These are phyloP conservation scores for Andrena chrysosceles DNA, from an alignment of 2,888 invertebrate species.

Conservation along the genomic window DNA sequence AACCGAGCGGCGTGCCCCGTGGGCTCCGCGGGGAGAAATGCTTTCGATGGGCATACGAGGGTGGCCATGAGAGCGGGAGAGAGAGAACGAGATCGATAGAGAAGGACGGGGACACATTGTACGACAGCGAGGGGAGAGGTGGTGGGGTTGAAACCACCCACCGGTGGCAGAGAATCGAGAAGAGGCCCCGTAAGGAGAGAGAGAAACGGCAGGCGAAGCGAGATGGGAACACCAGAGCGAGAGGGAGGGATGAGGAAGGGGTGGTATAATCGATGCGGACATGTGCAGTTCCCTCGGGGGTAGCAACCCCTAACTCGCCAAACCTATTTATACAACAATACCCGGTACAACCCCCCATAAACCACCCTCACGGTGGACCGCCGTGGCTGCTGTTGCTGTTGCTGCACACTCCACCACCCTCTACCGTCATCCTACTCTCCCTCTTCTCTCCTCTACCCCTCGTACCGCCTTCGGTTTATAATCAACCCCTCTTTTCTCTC, in stretches of 20 bases:
- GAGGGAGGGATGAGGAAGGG: constrained; percentile 62
- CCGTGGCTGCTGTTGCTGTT: constrained; percentile 73
- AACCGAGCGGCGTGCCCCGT: constrained; percentile 81
- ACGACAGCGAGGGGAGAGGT: constrained; percentile 45
- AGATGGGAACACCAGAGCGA: constrained; percentile 38
- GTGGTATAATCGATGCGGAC: constrained; percentile 84
- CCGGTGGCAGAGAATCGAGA: constrained; percentile 67
- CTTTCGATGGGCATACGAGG: constrained; percentile 58
- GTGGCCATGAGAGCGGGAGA: constrained; percentile 43
- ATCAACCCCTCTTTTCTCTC: constrained; percentile 78
- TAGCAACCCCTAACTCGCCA: constrained; percentile 85
- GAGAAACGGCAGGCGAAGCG: constrained; percentile 47
- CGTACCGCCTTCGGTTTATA: constrained; percentile 78
- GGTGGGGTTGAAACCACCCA: constrained; percentile 69
- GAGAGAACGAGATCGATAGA: constrained; percentile 32
- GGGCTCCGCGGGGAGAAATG: constrained; percentile 73
- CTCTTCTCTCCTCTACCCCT: constrained; percentile 28
- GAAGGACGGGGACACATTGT: constrained; percentile 56
- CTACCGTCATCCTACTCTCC: constrained; percentile 40
- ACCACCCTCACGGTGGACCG: constrained; percentile 82
- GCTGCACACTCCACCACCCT: constrained; percentile 72
- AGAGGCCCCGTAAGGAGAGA: constrained; percentile 63
- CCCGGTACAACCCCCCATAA: constrained; percentile 83
- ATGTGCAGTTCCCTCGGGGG: constrained; percentile 84
- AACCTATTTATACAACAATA: constrained; percentile 85